Evolutionary conservation across 2,113 vertebrate species (phyloP), one percentile per base, ranked within the genome.

Genomic region (Zapus hudsonius): DNA sequence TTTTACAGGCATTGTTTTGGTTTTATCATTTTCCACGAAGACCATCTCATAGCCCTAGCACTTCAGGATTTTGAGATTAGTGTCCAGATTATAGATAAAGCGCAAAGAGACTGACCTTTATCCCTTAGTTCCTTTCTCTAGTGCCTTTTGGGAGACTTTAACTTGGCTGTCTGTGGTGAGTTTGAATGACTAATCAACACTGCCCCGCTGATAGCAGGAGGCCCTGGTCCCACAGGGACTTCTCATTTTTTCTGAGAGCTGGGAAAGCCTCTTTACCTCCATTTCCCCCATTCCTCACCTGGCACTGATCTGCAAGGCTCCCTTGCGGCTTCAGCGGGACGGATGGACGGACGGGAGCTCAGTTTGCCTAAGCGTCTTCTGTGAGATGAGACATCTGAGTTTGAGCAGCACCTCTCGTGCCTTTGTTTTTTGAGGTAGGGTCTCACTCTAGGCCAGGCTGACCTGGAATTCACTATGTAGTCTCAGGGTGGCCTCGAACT

Each of bases 21-120:
- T 36, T 89, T 94, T 90, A 83, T 89, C 17, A 36, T 91, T 76
- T 95, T 94, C 91, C 74, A 93, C 27, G 52, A 42, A 74, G 59
- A 75, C 40, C 33, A n/a, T 74, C 38, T 79, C 20, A 47, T 85
- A 66, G 78, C 40, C 33, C 59, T 63, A 83, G 27, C 4, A 64
- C 63, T 90, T 92, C 57, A 84, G 52, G 69, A 69, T 22, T 74
- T 93, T 86, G 87, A 79, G 52, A 72, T 86, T 78, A 90, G 63
- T 70, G 20, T 61, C 40, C 23, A 72, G 22, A 19, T 83, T 73
- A 55, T 29, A 20, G 70, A 73, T 47, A 66, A 75, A 33, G 52
- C 38, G 87, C 17, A 63, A 0, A 66, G 33, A 72, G 22, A 79
- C 42, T 33, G 40, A 31, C 8, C 17, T 81, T 84, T 4, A 12